Percentiles rank a stretch among this genome's conserved stretches.
These are phyloP conservation scores for Thymelicus lineola DNA, from an alignment of 2,888 invertebrate genomes.

Conservation along the genomic window DNA sequence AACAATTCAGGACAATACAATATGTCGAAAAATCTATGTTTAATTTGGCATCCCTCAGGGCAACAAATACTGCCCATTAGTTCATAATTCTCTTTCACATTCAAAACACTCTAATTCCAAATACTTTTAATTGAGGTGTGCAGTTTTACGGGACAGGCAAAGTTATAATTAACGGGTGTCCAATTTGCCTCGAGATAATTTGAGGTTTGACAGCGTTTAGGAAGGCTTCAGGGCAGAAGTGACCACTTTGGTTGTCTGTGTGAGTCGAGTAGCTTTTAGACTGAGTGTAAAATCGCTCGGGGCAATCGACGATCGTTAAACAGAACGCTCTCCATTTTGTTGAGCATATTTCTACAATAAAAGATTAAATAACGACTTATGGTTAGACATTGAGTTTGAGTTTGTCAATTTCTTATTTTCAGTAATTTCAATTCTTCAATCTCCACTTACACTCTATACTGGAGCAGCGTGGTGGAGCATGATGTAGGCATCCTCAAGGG, in stretches of 20 bases:
- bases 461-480: too few species aligned
- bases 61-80: constrained; percentile 6
- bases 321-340: background rate
- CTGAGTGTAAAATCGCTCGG: constrained; percentile 17
- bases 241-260: constrained; percentile 27
- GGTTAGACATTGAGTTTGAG: background rate
- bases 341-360: background rate
- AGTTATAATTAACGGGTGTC: constrained; percentile 77
- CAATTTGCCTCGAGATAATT: constrained; percentile 67
- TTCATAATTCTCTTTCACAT: constrained; percentile 41
- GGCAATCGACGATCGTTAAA: background rate
- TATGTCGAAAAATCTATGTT: background rate
- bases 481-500: too few species aligned
- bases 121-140: constrained; percentile 70
- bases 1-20: too few species aligned
- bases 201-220: constrained; percentile 62
- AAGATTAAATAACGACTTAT: background rate
- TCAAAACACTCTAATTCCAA: constrained; percentile 54
- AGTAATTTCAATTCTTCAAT: too few species aligned
- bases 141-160: constrained; percentile 65
- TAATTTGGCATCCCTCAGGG: constrained; percentile 13
- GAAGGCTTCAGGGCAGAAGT: constrained; percentile 46
- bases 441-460: too few species aligned
- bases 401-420: too few species aligned
- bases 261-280: constrained; percentile 8